These are phyloP conservation scores for Montipora foliosa DNA, from an alignment of 64 coral and sea anemone species.

Conservation along the genomic window DNA sequence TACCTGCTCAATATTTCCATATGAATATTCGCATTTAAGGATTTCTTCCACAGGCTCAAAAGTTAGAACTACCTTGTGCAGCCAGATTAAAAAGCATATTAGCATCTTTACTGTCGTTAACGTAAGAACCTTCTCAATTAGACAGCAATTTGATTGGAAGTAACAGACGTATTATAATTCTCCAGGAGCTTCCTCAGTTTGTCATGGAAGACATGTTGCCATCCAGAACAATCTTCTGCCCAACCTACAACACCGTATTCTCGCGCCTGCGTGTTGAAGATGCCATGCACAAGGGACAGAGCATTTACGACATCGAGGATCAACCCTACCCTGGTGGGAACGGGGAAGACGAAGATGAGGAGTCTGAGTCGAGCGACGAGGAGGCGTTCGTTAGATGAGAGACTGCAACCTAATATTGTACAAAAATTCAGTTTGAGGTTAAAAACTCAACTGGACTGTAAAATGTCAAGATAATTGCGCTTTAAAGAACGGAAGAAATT, in stretches of 20 bases:
- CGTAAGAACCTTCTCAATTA: neutral
- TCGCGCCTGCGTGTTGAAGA: conserved; percentile 64
- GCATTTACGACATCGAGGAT: conserved; percentile 54
- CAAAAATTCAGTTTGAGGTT: no score
- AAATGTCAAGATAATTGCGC: no score
- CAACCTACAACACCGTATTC: conserved; percentile 49
- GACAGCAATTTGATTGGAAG: neutral
- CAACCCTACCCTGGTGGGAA: conserved; percentile 41
- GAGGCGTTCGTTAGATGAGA: conserved; percentile 44
- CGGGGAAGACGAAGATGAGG: conserved; percentile 38
- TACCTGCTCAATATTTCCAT: neutral
- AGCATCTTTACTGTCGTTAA: no score
- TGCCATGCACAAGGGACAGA: conserved; percentile 67
- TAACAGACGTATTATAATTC: neutral
- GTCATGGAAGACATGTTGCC: conserved; percentile 15
- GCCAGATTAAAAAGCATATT: neutral
- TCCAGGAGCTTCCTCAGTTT: conserved; percentile 39
- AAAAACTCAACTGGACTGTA: no score
- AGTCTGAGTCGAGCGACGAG: conserved; percentile 48
- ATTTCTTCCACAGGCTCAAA: neutral
- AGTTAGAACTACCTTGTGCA: neutral
- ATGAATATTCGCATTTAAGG: neutral
- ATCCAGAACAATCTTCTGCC: neutral
- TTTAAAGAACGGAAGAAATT: no score
- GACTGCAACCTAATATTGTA: neutral